Base-by-base conservation (phyloP, 2,113 vertebrate species). In the Engystomops pustulosus region DNA sequence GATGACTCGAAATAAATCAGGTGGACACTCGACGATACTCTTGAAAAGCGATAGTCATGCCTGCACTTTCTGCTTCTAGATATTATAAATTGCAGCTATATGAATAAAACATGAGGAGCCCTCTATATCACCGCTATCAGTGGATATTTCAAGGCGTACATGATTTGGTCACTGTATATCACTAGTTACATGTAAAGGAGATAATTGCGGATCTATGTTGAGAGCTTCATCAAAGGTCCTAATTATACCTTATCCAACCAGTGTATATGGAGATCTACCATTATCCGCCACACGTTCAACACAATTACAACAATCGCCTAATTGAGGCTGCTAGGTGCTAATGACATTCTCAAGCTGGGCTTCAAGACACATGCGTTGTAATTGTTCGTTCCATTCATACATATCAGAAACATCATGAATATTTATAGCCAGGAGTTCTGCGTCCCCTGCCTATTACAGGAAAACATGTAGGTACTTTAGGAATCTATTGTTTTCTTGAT, bases 371-470 rank as follows among this genome's bases (percentile, higher is more conserved):
- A 32, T 45, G 1, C 1, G 4, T 14, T 27, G 27, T n/a, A 41
- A 41, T 41, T 8, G 14, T 53, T 49, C 38, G 25, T 53, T 38
- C 25, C 23, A 68, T 68, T 32, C 65, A 49, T 76, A 53, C 47
- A 23, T 34, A n/a, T 6, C 47, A 27, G 38, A 80, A 15, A 38
- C 8, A 62, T 68, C 18, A 80, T 80, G 47, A 67, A 49, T 49
- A 49, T 49, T 32, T 15, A 80, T 80, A 47, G 9, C 53, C 12
- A 6, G 15, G 58, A 14, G 9, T 62, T 62, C 60, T 15, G 11
- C 17, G n/a, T 17, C 30, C 53, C 6, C 11, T 58, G 53, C 32
- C 32, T 78, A 17, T 23, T 78, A 3, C 18, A 65, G n/a, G 15
- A 47, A 67, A 65, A 62, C 36, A 65, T 79, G 58, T 18, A 55